A percentile compares a stretch with the other conserved stretches of the same genome.
Evolutionary conservation across 2,797 vertebrate genomes (phyloP).

Genomic region (Notolabrus celidotus): DNA sequence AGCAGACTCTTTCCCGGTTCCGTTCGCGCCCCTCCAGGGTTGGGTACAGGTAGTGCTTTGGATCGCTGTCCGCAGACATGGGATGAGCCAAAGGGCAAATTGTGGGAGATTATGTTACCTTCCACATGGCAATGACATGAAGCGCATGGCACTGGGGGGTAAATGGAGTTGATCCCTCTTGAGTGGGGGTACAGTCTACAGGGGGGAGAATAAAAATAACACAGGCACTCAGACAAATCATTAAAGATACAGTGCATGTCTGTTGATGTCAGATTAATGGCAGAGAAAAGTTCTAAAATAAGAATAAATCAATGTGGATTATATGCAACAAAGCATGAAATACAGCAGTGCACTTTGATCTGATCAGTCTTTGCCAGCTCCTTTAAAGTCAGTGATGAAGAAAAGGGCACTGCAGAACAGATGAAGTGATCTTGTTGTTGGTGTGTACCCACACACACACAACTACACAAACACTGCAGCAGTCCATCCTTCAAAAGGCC

Average conservation of each 20-base stretch:
- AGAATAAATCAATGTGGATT: slow-evolving; percentile 40
- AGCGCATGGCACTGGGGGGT: background rate
- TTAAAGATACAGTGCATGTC: slow-evolving; percentile 7
- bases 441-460: slow-evolving; percentile 5
- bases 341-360: slow-evolving; percentile 40
- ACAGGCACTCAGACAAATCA: slow-evolving; percentile 8
- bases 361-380: background rate
- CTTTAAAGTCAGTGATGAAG: slow-evolving; percentile 33
- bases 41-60: slow-evolving; percentile 77
- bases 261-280: slow-evolving; percentile 13
- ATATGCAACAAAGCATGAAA: slow-evolving; percentile 20
- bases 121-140: slow-evolving; percentile 55
- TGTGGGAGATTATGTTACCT: slow-evolving; percentile 38
- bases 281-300: slow-evolving; percentile 20
- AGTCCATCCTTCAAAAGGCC: slow-evolving; percentile 40
- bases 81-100: slow-evolving; percentile 9
- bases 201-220: slow-evolving; percentile 10
- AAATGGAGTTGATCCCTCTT: slow-evolving; percentile 30
- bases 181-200: slow-evolving; percentile 36
- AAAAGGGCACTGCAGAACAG: slow-evolving; percentile 37
- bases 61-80: slow-evolving; percentile 76
- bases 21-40: slow-evolving; percentile 65
- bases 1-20: slow-evolving; percentile 51
- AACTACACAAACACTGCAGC: slow-evolving; percentile 16
- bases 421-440: slow-evolving; percentile 9